Percentiles rank a stretch among this genome's conserved stretches.
Evolutionary conservation across 1,140 invertebrate species (phyloP).

Genomic region (Brachystomella parvula): DNA sequence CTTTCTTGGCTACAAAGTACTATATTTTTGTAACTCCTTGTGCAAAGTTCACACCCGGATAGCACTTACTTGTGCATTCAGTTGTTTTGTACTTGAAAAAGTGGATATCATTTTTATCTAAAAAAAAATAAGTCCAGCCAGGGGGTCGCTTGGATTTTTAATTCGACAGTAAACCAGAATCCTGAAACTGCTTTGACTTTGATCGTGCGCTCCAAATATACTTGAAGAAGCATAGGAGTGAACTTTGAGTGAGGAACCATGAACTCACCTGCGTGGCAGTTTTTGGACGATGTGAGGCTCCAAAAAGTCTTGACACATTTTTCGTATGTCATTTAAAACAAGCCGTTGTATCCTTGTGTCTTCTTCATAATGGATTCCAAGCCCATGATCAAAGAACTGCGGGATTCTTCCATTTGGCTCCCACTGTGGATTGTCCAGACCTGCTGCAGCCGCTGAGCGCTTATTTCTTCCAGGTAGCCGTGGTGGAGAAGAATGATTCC

Average conservation of each 20-base stretch:
- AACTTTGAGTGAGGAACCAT: not conserved
- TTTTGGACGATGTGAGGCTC: not conserved
- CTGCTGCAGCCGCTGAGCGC: constrained; percentile 40
- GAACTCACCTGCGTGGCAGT: not conserved
- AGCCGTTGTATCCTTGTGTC: not conserved
- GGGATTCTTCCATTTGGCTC: constrained; percentile 49
- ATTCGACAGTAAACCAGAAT: not conserved
- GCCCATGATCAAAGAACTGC: not conserved
- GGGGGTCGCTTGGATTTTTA: too few species aligned
- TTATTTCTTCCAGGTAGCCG: constrained; percentile 47
- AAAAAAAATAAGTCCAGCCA: too few species aligned
- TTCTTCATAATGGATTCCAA: not conserved
- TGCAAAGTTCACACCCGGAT: too few species aligned
- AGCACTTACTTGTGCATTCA: too few species aligned
- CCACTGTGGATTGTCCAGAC: constrained; percentile 24
- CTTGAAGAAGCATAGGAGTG: not conserved
- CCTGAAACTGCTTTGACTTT: not conserved
- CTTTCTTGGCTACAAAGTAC: too few species aligned
- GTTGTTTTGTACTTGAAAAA: too few species aligned
- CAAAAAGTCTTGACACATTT: constrained; percentile 42
- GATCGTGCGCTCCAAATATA: not conserved
- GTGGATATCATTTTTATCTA: too few species aligned
- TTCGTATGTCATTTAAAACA: not conserved
- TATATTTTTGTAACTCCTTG: too few species aligned
- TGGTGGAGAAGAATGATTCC: too few species aligned